Base-by-base conservation (phyloP, 2,113 vertebrate species). In the Uropsilus gracilis region DNA sequence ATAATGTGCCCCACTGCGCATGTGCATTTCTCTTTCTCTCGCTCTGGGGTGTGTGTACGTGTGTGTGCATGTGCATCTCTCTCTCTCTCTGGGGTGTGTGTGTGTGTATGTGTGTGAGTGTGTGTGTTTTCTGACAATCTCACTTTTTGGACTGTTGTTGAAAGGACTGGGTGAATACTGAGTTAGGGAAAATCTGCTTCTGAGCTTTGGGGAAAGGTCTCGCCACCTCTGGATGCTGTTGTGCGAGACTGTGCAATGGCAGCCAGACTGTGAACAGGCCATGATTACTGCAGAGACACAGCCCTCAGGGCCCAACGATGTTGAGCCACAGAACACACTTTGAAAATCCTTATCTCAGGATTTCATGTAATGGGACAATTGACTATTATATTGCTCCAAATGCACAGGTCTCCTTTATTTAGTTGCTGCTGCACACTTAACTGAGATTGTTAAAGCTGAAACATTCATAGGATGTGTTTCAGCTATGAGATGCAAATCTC, bases 221-320 rank as follows among this genome's bases (percentile, higher is more conserved):
- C 71, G 59, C 53, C 46, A 37, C 20, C 46, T n/a, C 61, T 50
- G 39, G 86, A 48, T n/a, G 53, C 32, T 55, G 57, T 26, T 76
- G 37, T n/a, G 13, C 48, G 68, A 90, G 18, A 50, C 7, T 50
- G 81, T 64, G 50, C 53, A 34, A 9, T 5, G 11, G 32, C 44
- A 69, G 80, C 59, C 32, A 48, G 20, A 18, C 2, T 63, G 37
- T 66, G 63, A 44, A 14, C 34, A 69, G 30, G 16, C 20, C 13
- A 8, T 10, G 14, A 30, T 32, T 50, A 69, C 14, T 32, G 30
- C 42, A 22, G 30, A 72, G 30, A 48, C 5, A 7, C 50, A 10
- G 2, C 10, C 44, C 20, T n/a, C 28, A 14, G 7, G 1, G 32
- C 22, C 64, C 64, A 3, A 2, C 39, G n/a, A 1, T 50, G 16